Percentiles rank a stretch among this genome's conserved stretches.
Conservation (phyloP, 2,113 vertebrate species). For the Spilogale gracilis region DNA sequence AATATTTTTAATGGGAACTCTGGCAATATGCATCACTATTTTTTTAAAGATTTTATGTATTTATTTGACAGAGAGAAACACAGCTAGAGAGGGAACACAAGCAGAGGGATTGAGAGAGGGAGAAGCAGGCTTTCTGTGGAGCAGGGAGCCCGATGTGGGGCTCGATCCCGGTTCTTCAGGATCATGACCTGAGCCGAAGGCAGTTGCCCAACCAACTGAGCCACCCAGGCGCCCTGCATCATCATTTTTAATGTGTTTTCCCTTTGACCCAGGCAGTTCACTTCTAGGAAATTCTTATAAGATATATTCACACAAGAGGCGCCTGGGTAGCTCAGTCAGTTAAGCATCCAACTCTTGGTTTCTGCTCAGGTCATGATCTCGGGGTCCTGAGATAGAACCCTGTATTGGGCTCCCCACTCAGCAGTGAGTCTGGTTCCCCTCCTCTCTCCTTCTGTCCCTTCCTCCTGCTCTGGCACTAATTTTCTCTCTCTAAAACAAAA, state of each 20-base stretch:
- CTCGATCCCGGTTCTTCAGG: too few relatives aligned
- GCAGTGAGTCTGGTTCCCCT: neutral
- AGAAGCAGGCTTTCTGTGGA: too few relatives aligned
- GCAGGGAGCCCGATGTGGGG: too few relatives aligned
- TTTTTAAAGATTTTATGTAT: neutral
- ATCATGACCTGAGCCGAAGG: too few relatives aligned
- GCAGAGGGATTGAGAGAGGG: too few relatives aligned
- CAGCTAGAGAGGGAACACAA: too few relatives aligned
- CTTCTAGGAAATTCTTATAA: conserved; percentile 26
- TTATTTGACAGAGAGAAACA: too few relatives aligned
- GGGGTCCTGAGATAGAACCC: neutral
- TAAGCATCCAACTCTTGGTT: neutral
- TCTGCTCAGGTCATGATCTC: neutral
- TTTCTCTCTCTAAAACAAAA: neutral
- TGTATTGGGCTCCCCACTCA: neutral
- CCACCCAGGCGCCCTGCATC: neutral
- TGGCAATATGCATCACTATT: neutral
- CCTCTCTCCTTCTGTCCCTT: neutral
- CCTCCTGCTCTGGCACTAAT: neutral
- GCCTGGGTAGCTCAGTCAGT: neutral
- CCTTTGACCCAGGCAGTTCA: neutral
- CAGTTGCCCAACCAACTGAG: too few relatives aligned
- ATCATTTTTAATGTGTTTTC: conserved; percentile 18
- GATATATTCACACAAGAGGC: neutral
- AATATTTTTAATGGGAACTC: neutral